Percentiles rank a stretch among this genome's conserved stretches.
Conservation (phyloP, 2,888 invertebrate genomes). For the Scaptomyza polygonia region DNA sequence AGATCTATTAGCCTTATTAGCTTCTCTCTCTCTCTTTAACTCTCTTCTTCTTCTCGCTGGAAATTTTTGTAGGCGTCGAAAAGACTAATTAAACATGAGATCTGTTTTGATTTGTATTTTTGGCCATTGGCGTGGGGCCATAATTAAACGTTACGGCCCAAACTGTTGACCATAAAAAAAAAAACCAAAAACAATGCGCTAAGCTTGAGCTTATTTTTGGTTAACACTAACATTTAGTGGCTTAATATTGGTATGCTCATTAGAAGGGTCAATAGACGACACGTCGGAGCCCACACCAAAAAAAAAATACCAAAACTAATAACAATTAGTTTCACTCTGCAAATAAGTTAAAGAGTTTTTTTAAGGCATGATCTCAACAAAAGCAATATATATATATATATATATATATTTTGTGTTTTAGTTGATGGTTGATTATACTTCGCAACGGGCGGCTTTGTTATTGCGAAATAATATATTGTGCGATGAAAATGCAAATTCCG, state of each 20-base stretch:
- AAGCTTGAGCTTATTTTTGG: slow-evolving; percentile 40
- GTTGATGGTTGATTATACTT: no score
- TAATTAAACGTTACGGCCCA: slow-evolving; percentile 42
- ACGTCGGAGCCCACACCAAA: neutral
- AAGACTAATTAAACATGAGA: slow-evolving; percentile 42
- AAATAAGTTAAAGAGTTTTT: slow-evolving; percentile 17
- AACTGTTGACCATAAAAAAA: slow-evolving; percentile 15
- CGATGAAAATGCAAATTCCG: no score
- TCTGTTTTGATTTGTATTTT: slow-evolving; percentile 1
- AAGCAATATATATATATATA: no score
- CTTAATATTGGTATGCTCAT: slow-evolving; percentile 52
- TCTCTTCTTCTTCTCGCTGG: neutral
- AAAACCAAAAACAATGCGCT: neutral
- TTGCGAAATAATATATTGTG: no score
- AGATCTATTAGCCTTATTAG: slow-evolving; percentile 34
- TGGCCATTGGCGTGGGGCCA: slow-evolving; percentile 56
- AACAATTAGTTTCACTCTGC: slow-evolving; percentile 12
- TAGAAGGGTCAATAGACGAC: slow-evolving; percentile 56
- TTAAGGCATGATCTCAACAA: neutral
- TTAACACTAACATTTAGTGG: slow-evolving; percentile 47
- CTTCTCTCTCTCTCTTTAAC: slow-evolving; percentile 15
- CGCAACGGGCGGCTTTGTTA: no score
- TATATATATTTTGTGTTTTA: no score
- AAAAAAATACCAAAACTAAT: neutral
- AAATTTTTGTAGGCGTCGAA: slow-evolving; percentile 32